A percentile compares a stretch with the other conserved stretches of the same genome.
phyloP scores from a whole-genome alignment of 2,797 vertebrate species.

The Poeciliopsis gracilis region DNA sequence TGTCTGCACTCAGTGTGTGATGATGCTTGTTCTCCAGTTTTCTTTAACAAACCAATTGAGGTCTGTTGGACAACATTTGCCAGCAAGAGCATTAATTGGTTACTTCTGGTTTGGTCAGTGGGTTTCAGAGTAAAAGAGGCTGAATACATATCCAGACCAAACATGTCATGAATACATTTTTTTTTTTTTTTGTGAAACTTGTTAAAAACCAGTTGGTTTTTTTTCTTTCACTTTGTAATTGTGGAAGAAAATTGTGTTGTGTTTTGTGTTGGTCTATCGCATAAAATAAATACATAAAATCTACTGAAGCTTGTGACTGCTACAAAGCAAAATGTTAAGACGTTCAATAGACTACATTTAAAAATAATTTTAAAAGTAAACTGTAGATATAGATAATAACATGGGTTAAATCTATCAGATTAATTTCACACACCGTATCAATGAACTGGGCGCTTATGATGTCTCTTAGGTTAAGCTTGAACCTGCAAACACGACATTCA shows the following conservation, averaged over 20 bases:
- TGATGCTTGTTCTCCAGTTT: neutral
- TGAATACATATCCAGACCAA: neutral
- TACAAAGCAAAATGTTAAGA: neutral
- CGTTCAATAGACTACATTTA: neutral
- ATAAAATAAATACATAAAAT: neutral
- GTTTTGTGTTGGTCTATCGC: neutral
- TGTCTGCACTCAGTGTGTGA: neutral
- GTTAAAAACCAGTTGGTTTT: neutral
- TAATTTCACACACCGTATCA: slow-evolving; percentile 82
- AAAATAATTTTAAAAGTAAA: neutral
- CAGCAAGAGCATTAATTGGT: neutral
- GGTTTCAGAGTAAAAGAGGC: neutral
- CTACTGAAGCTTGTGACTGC: neutral
- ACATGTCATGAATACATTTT: neutral
- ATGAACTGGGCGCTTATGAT: slow-evolving; percentile 84
- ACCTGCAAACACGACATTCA: slow-evolving; percentile 75
- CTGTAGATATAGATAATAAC: neutral
- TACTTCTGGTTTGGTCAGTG: neutral
- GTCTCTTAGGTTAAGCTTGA: slow-evolving; percentile 85
- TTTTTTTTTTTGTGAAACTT: neutral
- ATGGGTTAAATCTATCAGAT: neutral
- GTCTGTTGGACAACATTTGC: neutral
- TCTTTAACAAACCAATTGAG: neutral
- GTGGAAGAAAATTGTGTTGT: no score
- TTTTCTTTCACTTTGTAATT: neutral